Conservation (phyloP, 2,888 invertebrate species). For the Globia sparganii region DNA sequence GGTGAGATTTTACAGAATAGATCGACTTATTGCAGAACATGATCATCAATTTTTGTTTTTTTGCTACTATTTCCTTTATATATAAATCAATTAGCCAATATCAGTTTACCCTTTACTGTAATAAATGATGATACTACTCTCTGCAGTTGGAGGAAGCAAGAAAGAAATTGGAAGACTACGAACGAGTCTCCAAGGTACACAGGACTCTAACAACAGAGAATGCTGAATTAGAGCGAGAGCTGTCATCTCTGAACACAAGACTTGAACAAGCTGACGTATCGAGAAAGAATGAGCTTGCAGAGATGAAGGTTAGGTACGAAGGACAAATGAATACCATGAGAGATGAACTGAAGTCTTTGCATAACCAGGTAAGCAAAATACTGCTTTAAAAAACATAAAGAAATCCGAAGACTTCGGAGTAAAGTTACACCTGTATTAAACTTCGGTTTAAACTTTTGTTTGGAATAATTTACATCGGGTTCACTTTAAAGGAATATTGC, state of each 20-base stretch:
- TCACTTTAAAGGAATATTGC: neutral
- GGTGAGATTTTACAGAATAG: neutral
- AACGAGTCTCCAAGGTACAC: constrained; percentile 95
- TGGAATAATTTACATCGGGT: neutral
- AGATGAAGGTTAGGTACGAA: constrained; percentile 96
- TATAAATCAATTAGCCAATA: no score
- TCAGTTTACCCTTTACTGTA: no score
- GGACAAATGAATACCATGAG: constrained; percentile 95
- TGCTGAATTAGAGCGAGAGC: constrained; percentile 93
- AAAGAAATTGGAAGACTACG: constrained; percentile 95
- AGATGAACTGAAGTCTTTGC: constrained; percentile 95
- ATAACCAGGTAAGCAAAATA: constrained; percentile 91
- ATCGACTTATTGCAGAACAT: neutral
- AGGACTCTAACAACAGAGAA: constrained; percentile 94
- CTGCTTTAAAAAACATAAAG: neutral
- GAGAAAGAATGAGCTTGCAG: constrained; percentile 94
- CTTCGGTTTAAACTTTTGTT: neutral
- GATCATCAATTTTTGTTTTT: neutral
- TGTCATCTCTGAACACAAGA: constrained; percentile 92
- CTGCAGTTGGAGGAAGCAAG: constrained; percentile 94
- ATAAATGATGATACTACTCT: neutral
- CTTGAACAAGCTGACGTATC: constrained; percentile 93
- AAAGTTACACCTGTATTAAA: neutral
- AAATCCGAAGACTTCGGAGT: neutral
- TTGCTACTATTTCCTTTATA: neutral